Base-by-base conservation (phyloP, 1,140 invertebrate genomes). In the Homalodisca vitripennis region DNA sequence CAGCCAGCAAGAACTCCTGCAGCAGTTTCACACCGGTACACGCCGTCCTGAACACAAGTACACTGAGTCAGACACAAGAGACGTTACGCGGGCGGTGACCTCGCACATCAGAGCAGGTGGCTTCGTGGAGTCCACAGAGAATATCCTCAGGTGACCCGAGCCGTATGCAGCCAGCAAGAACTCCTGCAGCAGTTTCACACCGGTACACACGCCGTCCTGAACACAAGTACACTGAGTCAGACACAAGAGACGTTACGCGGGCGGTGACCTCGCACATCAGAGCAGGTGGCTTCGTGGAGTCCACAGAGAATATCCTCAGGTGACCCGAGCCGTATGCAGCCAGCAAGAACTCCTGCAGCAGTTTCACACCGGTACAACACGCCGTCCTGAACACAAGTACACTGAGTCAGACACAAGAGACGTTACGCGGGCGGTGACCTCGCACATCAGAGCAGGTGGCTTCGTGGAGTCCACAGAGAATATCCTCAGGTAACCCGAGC, bases 261-360 rank as follows among this genome's bases (percentile, higher is more conserved):
- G 82, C 83, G 41, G 77, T 75, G 10, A 82, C 77, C 70, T 84
- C 82, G 13, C 80, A 76, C 1, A 76, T 64, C 0, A 83, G 66
- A 27, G 77, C 66, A 51, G 46, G 41, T 29, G 30, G 68, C 20
- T 65, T 29, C 26, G 67, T 69, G 10, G 24, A 20, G 41, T 70
- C 46, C 1, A 71, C 57, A 26, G 73, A 74, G 73, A 78, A 84
- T 0, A 83, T 65, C 51, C 80, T 70, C 14, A 84, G 70, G 69
- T 83, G 82, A n/a, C 83, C 83, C 24, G 80, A 81, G 0, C 80
- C 81, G 75, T 80, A 84, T 0, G 73, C 80, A n/a, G 76, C 80
- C 13, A 82, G 71, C 0, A 84, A 65, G 22, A 78, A 73, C 34
- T 77, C 72, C 30, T 70, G 64, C 72, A 71, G 74, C 29, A 76